Conservation (phyloP, 1,140 invertebrate genomes). For the Tetramorium parvispinum region DNA sequence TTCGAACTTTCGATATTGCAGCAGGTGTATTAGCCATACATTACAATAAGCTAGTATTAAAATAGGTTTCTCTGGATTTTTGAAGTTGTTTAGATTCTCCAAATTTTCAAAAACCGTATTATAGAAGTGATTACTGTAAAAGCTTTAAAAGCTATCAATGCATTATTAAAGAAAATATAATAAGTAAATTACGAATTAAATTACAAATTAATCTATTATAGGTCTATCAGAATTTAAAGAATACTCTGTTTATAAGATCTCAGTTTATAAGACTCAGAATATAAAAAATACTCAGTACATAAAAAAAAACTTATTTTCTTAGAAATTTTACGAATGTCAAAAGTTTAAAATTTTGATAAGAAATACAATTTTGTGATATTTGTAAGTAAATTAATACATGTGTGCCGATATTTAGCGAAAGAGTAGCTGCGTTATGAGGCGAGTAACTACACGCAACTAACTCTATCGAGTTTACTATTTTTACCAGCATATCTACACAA, state of each 20-base stretch:
- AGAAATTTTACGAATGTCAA: neutral
- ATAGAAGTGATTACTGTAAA: neutral
- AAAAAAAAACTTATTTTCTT: neutral
- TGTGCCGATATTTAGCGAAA: neutral
- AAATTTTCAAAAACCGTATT: neutral
- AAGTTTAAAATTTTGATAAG: neutral
- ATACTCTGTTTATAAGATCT: no score
- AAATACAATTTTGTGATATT: neutral
- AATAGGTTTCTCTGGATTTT: neutral
- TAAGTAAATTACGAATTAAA: neutral
- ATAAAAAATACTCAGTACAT: neutral
- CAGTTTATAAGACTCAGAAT: no score
- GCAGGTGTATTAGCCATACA: neutral
- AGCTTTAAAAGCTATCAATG: neutral
- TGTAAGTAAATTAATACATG: neutral
- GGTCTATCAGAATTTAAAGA: neutral
- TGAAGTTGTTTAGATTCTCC: neutral
- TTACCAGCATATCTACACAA: constrained; percentile 18
- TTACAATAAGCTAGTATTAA: neutral
- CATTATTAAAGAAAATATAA: neutral
- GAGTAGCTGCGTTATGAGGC: neutral
- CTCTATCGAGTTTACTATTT: constrained; percentile 44
- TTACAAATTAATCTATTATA: neutral
- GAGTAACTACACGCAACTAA: neutral
- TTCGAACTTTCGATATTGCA: neutral